Evolutionary conservation across 2,113 vertebrate species (phyloP).

Genomic region (Chloropsis cyanopogon): DNA sequence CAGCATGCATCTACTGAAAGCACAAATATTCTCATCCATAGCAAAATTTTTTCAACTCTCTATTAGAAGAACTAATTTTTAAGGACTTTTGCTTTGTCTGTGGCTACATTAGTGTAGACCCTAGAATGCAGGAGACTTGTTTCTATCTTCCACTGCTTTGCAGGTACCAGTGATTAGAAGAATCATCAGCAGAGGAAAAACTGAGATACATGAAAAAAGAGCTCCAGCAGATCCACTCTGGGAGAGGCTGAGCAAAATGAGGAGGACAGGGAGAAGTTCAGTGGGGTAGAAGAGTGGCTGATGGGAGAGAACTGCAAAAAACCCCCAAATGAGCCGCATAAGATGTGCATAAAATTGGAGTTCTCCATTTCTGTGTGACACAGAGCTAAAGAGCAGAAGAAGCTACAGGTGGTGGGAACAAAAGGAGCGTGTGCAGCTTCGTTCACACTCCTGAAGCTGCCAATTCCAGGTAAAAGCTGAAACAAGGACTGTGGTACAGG

Average conservation of each 20-base stretch:
- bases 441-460: neutral
- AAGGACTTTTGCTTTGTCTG: neutral
- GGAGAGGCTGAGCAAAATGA: neutral
- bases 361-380: neutral
- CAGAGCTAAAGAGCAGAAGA: neutral
- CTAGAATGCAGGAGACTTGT: neutral
- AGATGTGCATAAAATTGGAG: neutral
- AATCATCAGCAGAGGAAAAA: neutral
- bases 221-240: neutral
- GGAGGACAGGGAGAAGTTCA: neutral
- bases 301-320: neutral
- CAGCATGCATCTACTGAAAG: neutral
- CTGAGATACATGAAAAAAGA: neutral
- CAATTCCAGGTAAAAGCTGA: neutral
- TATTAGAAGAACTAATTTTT: neutral
- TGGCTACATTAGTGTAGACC: too few relatives aligned
- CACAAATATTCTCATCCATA: neutral
- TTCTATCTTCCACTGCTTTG: neutral
- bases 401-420: neutral
- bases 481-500: neutral
- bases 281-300: too few relatives aligned
- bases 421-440: neutral
- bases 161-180: neutral
- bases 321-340: neutral
- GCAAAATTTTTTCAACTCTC: neutral